Evolutionary conservation across 2,797 vertebrate species (phyloP), one percentile per base, ranked within the genome.

Genomic region (Lepus townsendii): DNA sequence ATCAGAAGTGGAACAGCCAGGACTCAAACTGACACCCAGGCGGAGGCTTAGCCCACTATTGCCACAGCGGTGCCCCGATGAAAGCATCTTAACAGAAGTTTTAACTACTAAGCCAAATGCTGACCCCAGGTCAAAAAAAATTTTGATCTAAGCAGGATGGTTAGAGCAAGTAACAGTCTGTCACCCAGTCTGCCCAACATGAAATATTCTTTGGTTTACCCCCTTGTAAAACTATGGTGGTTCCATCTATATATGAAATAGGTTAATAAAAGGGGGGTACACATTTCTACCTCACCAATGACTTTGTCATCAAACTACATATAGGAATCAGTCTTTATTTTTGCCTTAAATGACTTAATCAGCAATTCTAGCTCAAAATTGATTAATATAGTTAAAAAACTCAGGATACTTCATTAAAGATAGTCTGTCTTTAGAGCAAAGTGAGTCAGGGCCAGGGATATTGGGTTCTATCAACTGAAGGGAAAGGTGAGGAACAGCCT

Each of bases 261-360:
- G 54, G 19, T 3, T 63, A 26, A 32, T 62, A 30, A 94, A 94
- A 91, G 8, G 26, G 22, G 22, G 22, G 83, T 35, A 75, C 12
- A 75, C 12, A 90, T 71, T 65, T 77, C 57, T 65, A 86, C 24
- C 35, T 83, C 65, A 85, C 22, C 66, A 88, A 19, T 65, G 47
- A 95, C 57, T 94, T 94, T 82, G 94, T 82, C 35, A 69, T 75
- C 27, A 79, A 97, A 93, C 24, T 77, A 35, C 75, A 27, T 5
- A 77, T 20, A 80, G 83, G 26, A 38, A 75, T 88, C 19, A 66
- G 60, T 76, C 71, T 85, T 65, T 88, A 78, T 66, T 93, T 96
- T 66, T 92, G 54, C 11, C 54, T 52, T 92, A 93, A 90, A 62
- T 52, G 10, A 96, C 93, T 90, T 73, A 60, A 95, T 82, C 17